phyloP scores from a whole-genome alignment of 2,888 invertebrate genomes.

The Troglohyphantes excavatus region DNA sequence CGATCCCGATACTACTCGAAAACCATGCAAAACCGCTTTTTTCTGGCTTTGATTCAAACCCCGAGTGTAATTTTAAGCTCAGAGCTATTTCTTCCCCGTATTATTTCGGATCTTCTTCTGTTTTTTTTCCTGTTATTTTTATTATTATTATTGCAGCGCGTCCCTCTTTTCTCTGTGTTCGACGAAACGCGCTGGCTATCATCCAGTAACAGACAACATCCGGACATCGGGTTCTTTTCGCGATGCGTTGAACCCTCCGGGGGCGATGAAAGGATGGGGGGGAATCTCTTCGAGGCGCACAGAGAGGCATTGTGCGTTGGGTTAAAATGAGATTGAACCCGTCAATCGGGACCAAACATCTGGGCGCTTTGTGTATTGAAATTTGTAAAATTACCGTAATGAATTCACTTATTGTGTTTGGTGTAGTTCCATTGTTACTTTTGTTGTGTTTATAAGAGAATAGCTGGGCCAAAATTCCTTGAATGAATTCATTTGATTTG shows the following conservation, averaged over 20 bases:
- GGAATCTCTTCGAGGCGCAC: not conserved
- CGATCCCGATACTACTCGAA: slow-evolving; percentile 14
- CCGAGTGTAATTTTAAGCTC: slow-evolving; percentile 55
- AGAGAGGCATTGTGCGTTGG: too few relatives aligned
- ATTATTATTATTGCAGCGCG: not conserved
- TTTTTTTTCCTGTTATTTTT: too few relatives aligned
- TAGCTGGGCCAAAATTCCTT: too few relatives aligned
- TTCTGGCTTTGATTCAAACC: slow-evolving; percentile 64
- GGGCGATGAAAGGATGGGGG: slow-evolving; percentile 13
- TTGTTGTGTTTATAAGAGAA: too few relatives aligned
- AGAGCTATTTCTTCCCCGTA: not conserved
- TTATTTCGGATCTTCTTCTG: not conserved
- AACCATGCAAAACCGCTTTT: slow-evolving; percentile 33
- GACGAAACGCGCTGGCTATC: slow-evolving; percentile 46
- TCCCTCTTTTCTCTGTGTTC: slow-evolving; percentile 25
- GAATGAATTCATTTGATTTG: too few relatives aligned
- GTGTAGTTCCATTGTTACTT: too few relatives aligned
- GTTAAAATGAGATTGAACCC: too few relatives aligned
- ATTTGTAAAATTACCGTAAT: too few relatives aligned
- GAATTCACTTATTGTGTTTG: too few relatives aligned
- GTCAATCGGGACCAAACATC: too few relatives aligned
- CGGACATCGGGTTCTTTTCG: not conserved
- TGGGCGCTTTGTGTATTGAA: too few relatives aligned
- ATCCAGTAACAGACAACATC: slow-evolving; percentile 44
- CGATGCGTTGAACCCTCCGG: not conserved